Base-by-base conservation (phyloP, 1,140 invertebrate genomes). In the Hyphantria cunea region DNA sequence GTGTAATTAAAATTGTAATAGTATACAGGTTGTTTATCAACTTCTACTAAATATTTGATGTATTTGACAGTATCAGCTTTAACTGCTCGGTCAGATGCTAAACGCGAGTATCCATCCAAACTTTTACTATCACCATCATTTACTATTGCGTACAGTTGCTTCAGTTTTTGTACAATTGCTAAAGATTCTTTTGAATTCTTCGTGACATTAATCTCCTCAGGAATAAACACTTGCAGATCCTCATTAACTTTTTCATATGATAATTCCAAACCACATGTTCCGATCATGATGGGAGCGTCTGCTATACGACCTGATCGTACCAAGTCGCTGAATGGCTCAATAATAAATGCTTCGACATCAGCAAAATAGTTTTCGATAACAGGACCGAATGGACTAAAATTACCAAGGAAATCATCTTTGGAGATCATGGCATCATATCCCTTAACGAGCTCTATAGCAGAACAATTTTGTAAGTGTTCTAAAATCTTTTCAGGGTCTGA, bases 1-100 rank as follows among this genome's bases (percentile, higher is more conserved):
- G 87, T 73, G 48, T 90, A 89, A 64, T 86, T 85, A 68, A 92
- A 91, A 34, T 83, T 86, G 64, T 91, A 92, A 13, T 81, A 87
- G 48, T 90, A 92, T 13, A 91, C 78, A 0, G 89, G 84, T 31
- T 82, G 78, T 8, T 84, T 88, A n/a, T 78, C 75, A 0, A 67
- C 69, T 13, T 85, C 79, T 0, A 82, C 60, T 11, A 87, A 64
- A 33, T 86, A 79, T 52, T 85, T 77, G 0, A 86, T 69, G 31
- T 86, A 81, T 76, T 82, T 80, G 45, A 87, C 76, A 0, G 78
- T 84, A 32, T 82, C 79, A 0, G 85, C 49, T 25, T 84, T 82
- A 13, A 90, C 64, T 0, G 80, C 31, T n/a, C 72, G 67, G 51
- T 92, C 89, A 0, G 89, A 90, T 4, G 83, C n/a, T 0, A 92